Conservation (phyloP, 2,797 vertebrate species). For the Dicrostonyx torquatus region DNA sequence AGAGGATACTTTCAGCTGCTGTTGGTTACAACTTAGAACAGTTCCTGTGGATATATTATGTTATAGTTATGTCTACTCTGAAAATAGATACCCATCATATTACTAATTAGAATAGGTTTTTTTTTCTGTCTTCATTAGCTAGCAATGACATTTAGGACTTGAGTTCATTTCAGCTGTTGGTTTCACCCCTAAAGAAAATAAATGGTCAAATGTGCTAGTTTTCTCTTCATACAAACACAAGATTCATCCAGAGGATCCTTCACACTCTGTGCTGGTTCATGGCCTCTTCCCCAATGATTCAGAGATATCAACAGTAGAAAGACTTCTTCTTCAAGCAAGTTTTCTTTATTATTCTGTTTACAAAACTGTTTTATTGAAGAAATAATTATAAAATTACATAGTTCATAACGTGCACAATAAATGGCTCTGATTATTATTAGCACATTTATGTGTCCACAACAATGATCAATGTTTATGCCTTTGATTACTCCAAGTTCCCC, state of each 20-base stretch:
- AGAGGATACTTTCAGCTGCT: slow-evolving; percentile 35
- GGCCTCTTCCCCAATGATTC: neutral
- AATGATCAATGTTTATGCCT: neutral
- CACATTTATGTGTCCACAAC: neutral
- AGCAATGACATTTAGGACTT: slow-evolving; percentile 53
- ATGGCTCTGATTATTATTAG: neutral
- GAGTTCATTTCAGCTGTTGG: slow-evolving; percentile 64
- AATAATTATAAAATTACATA: slow-evolving; percentile 15
- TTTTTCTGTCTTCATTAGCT: slow-evolving; percentile 60
- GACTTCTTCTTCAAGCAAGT: neutral
- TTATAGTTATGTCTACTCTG: slow-evolving; percentile 36
- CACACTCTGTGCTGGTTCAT: slow-evolving; percentile 11
- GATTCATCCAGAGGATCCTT: neutral
- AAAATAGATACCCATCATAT: slow-evolving; percentile 17
- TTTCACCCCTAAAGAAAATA: slow-evolving; percentile 49
- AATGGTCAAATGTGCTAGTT: slow-evolving; percentile 51
- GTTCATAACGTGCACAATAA: neutral
- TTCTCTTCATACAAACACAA: slow-evolving; percentile 45
- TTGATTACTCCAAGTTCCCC: neutral
- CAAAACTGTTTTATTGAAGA: slow-evolving; percentile 7
- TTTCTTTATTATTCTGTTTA: slow-evolving; percentile 28
- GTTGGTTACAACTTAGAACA: slow-evolving; percentile 53
- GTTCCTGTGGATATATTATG: neutral
- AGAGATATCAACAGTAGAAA: neutral
- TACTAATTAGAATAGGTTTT: slow-evolving; percentile 42